A percentile compares a stretch with the other conserved stretches of the same genome.
Evolutionary conservation across 2,888 invertebrate genomes (phyloP).

Genomic region (Octodonta nipae): DNA sequence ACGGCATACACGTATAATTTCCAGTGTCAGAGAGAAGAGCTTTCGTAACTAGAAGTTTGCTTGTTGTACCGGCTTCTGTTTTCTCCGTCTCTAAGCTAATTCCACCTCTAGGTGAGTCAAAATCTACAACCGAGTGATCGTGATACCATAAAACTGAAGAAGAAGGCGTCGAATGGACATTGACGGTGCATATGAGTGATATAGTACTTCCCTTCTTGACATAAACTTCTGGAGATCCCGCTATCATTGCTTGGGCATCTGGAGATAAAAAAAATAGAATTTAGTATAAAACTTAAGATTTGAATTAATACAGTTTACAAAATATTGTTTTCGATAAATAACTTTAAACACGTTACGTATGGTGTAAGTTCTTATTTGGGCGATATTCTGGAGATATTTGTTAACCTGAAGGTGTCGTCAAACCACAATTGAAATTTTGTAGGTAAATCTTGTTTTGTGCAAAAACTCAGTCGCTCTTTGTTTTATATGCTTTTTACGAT

Average conservation of each 20-base stretch:
- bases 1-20: conserved; percentile 81
- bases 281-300: not conserved
- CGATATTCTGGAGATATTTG: too few species aligned
- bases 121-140: conserved; percentile 68
- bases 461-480: too few species aligned
- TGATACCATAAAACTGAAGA: conserved; percentile 77
- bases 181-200: conserved; percentile 76
- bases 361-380: too few species aligned
- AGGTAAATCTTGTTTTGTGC: too few species aligned
- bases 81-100: conserved; percentile 79
- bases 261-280: conserved; percentile 30
- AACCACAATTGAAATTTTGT: too few species aligned
- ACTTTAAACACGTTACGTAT: too few species aligned
- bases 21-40: conserved; percentile 75
- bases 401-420: too few species aligned
- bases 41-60: conserved; percentile 68
- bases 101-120: conserved; percentile 69
- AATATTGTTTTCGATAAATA: too few species aligned
- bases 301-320: too few species aligned
- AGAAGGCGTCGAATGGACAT: conserved; percentile 68
- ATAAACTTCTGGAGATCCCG: conserved; percentile 74
- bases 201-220: conserved; percentile 85
- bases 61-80: conserved; percentile 68
- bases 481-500: too few species aligned
- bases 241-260: conserved; percentile 78